These are phyloP conservation scores for Globia sparganii DNA, from an alignment of 2,888 invertebrate species.

Conservation along the genomic window DNA sequence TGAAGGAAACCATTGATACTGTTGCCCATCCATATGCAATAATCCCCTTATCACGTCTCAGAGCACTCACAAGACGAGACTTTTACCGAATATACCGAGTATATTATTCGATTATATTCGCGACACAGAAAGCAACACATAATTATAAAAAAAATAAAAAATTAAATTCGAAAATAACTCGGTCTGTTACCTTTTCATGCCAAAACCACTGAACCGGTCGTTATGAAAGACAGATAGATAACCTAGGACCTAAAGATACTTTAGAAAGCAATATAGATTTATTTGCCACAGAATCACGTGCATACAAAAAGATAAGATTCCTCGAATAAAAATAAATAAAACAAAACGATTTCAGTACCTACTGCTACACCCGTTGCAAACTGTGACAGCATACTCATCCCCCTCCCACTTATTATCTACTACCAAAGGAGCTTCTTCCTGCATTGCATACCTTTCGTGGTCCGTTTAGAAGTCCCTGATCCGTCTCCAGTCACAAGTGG, in stretches of 20 bases:
- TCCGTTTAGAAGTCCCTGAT: too few species aligned
- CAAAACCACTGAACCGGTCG: background rate
- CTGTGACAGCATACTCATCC: too few species aligned
- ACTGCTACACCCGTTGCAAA: background rate
- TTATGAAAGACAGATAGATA: background rate
- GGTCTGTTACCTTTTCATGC: background rate
- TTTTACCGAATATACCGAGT: background rate
- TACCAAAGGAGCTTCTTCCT: too few species aligned
- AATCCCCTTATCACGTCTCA: background rate
- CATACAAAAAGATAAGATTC: background rate
- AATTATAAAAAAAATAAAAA: too few species aligned
- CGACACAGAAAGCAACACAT: constrained; percentile 14
- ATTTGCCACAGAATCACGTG: background rate
- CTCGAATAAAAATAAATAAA: background rate
- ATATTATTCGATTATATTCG: background rate
- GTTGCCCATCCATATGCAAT: background rate
- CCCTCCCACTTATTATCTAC: too few species aligned
- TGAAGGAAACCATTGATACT: background rate
- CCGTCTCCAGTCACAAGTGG: too few species aligned
- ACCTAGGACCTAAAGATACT: background rate
- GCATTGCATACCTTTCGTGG: too few species aligned
- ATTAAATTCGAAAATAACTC: constrained; percentile 5
- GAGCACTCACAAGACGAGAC: background rate
- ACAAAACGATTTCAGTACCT: background rate
- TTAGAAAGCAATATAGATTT: background rate